Evolutionary conservation across 2,888 invertebrate genomes (phyloP), one percentile per base, ranked within the genome.

Genomic region (Drosophila atripex): DNA sequence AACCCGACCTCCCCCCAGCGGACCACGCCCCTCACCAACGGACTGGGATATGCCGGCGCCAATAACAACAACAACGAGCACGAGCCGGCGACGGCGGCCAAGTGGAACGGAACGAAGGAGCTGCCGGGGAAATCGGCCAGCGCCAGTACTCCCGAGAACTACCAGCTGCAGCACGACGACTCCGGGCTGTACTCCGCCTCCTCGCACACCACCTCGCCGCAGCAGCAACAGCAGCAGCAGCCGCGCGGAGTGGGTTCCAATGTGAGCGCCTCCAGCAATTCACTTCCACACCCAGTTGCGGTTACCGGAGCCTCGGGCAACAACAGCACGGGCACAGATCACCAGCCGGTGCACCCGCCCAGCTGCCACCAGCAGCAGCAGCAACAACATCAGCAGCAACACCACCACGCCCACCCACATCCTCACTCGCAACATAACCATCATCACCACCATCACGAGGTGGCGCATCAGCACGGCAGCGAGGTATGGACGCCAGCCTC

Each of bases 401-500:
- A 75, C 28, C 59, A 46, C 35, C 46, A 75, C 41, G 49, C 59
- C 49, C 82, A 85, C 78, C 69, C 74, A 38, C 77, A 71, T 28
- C 68, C 71, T 25, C 82, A 77, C 59, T 71, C 76, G 6, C 85
- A 79, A 38, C 72, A 73, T 47, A 71, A 43, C 64, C 75, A 69
- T 23, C 76, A 77, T 46, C 78, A 75, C 6, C 78, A 77, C 9
- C 77, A 77, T 21, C 87, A 80, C 41, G 76, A 73, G 51, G 71
- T 57, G 35, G 50, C 64, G 52, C 56, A 55, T 53, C 73, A 61
- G 58, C 71, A 55, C 57, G 45, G 93, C 91, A 92, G 93, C 92
- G 94, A 94, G 94, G 94, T 94, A 94, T 94, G 94, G 92, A 90
- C 91, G 89, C 91, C 92, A 77, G 91, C 92, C 82, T 89, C 91